Evolutionary conservation across 2,113 vertebrate species (phyloP).

Genomic region (Rhodinocichla rosea): DNA sequence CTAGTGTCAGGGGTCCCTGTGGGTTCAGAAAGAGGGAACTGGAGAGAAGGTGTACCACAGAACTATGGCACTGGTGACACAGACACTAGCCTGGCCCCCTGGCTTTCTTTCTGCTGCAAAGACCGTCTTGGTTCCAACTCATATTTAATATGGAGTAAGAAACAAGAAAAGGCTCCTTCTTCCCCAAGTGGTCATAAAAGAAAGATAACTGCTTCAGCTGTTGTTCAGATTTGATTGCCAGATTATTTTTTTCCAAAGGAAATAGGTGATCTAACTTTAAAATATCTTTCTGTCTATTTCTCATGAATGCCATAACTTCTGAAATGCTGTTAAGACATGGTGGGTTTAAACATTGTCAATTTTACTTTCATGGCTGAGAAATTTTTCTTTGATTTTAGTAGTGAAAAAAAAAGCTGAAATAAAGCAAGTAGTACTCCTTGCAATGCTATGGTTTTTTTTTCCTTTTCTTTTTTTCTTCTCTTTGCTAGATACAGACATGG

Average conservation of each 20-base stretch:
- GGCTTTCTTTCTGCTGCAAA: background rate
- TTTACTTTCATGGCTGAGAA: background rate
- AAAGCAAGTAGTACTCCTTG: background rate
- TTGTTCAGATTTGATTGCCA: background rate
- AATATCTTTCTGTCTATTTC: background rate
- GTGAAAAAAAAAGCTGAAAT: background rate
- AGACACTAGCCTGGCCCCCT: background rate
- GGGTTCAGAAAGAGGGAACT: background rate
- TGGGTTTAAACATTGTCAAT: background rate
- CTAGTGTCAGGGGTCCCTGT: background rate
- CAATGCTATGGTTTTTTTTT: background rate
- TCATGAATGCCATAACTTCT: background rate
- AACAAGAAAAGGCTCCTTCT: background rate
- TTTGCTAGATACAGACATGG: background rate
- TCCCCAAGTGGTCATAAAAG: background rate
- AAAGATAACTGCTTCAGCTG: background rate
- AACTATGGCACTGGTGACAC: accelerated
- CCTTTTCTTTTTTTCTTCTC: no score
- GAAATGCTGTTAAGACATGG: background rate
- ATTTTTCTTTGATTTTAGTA: background rate
- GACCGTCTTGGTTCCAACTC: accelerated
- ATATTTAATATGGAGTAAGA: background rate
- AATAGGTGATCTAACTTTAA: background rate
- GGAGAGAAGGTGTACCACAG: background rate
- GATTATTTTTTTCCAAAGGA: background rate